Evolutionary conservation across 1,140 invertebrate genomes (phyloP), one percentile per base, ranked within the genome.

Genomic region (Diorhabda carinulata): DNA sequence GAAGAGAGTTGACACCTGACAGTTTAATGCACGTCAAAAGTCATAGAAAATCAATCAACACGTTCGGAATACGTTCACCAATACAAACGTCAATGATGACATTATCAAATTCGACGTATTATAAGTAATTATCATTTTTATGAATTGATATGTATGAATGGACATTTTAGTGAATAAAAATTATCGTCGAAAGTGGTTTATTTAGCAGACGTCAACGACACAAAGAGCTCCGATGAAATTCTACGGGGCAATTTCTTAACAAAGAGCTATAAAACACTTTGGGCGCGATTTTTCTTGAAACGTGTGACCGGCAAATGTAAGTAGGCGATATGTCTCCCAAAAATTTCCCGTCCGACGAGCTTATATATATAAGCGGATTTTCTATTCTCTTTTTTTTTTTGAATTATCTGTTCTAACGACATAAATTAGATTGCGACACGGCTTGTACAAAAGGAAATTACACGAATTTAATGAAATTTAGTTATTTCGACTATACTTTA

Each of bases 251-350:
- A n/a, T 52, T 8, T 52, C 47, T 52, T 52, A n/a, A 3, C 41
- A 62, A 62, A 10, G 41, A n/a, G 7, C 61, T 5, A 43, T 43
- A 62, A 62, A 62, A 62, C 43, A 62, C n/a, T 43, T 1, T 42
- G 9, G 25, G 47, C 61, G 61, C 43, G 42, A 62, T 44, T 62
- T 43, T 62, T 62, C 9, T 43, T 9, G 25, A 7, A 62, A 42
- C 61, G 43, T 62, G 61, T 62, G 61, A 62, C 61, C 43, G 7
- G 41, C 7, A 43, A 62, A 62, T 62, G n/a, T 10, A 62, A 62
- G 61, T 62, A 47, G 61, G 61, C 43, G 61, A 62, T 62, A 62
- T 62, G 61, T 62, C 61, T 62, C 6, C 61, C 25, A 10, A 62
- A 62, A 62, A 52, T 47, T 62, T 62, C 42, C 61, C 44, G 61